Evolutionary conservation across 2,113 vertebrate genomes (phyloP).

Genomic region (Pycnonotus jocosus): DNA sequence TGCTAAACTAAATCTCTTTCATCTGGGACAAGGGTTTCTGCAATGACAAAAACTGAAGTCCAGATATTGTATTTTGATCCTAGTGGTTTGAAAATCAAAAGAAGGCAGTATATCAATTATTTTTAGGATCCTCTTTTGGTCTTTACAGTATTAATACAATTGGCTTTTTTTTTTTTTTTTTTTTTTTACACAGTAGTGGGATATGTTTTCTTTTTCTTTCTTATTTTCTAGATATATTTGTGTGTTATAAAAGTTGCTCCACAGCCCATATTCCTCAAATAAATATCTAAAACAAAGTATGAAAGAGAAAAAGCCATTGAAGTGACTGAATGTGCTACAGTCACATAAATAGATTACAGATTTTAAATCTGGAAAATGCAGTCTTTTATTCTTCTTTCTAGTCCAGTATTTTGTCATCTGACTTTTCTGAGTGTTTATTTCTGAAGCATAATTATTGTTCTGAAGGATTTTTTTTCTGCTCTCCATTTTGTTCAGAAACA

Average conservation of each 20-base stretch:
- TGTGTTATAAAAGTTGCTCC: neutral
- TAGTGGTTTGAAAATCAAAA: neutral
- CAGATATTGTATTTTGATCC: neutral
- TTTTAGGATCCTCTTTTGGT: neutral
- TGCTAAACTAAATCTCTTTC: neutral
- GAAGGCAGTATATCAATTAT: accelerated
- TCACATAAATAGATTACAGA: neutral
- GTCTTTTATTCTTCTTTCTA: neutral
- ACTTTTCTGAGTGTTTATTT: neutral
- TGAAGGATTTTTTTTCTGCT: neutral
- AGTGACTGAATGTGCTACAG: neutral
- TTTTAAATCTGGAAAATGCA: neutral
- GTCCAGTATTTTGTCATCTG: neutral
- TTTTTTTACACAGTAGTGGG: neutral
- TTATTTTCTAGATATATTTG: neutral
- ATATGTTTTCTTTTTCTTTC: neutral
- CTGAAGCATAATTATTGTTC: neutral
- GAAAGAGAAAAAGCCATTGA: neutral
- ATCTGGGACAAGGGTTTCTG: accelerated
- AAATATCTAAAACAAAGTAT: neutral
- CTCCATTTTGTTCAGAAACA: slow-evolving; percentile 30
- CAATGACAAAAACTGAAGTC: neutral
- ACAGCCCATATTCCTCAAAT: neutral
- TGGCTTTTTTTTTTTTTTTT: neutral
- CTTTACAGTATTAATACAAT: neutral